A percentile compares a stretch with the other conserved stretches of the same genome.
phyloP scores from a whole-genome alignment of 2,113 vertebrate species.

The Hippocampus abdominalis region DNA sequence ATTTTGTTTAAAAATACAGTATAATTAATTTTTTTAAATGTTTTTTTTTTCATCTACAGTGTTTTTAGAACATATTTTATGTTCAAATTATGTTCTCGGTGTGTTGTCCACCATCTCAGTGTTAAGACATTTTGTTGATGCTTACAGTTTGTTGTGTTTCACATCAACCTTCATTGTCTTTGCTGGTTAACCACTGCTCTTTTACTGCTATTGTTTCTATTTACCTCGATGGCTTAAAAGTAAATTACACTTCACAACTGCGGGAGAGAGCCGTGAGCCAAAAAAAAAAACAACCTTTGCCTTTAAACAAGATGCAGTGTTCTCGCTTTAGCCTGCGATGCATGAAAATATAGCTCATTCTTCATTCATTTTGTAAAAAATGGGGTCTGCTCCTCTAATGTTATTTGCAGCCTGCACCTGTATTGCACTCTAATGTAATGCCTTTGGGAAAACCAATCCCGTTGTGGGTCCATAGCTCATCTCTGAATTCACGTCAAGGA shows the following conservation, averaged over 20 bases:
- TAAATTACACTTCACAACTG: background rate
- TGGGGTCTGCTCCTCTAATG: background rate
- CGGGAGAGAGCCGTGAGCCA: background rate
- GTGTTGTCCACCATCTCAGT: background rate
- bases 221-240: background rate
- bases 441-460: background rate
- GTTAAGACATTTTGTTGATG: background rate
- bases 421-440: background rate
- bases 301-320: slow-evolving; percentile 11
- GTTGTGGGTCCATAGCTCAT: background rate
- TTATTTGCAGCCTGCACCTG: background rate
- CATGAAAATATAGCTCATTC: background rate
- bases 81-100: background rate
- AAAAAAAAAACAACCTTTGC: background rate
- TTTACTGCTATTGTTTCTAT: background rate
- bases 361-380: background rate
- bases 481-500: background rate
- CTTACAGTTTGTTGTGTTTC: background rate
- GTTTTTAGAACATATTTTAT: too few species aligned
- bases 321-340: slow-evolving; percentile 6
- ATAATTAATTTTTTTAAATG: too few species aligned
- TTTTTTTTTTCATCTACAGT: too few species aligned
- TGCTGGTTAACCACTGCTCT: background rate
- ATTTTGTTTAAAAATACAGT: background rate
- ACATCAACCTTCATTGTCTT: background rate